Conservation (phyloP, 2,113 vertebrate species). For the Gambusia holbrooki region DNA sequence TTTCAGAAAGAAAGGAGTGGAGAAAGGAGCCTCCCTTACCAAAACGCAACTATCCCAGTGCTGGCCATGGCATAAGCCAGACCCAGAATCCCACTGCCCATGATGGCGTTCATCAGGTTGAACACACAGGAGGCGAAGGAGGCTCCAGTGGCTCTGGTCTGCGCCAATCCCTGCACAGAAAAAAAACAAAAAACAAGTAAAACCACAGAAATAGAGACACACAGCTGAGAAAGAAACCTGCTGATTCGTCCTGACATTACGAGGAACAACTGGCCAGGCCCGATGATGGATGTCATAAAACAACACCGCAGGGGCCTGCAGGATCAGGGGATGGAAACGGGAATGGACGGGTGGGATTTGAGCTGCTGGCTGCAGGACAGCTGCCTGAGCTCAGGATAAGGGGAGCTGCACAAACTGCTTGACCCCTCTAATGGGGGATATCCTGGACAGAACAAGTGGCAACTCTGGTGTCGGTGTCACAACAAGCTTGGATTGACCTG, state of each 20-base stretch:
- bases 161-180: constrained; percentile 68
- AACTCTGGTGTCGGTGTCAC: constrained; percentile 69
- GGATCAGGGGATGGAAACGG: constrained; percentile 63
- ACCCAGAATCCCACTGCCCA: constrained; percentile 95
- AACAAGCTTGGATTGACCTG: constrained; percentile 68
- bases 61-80: constrained; percentile 92
- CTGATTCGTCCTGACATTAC: constrained; percentile 26
- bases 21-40: constrained; percentile 75
- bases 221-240: constrained; percentile 17
- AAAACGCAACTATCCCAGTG: constrained; percentile 92
- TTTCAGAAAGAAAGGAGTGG: background rate
- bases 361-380: constrained; percentile 69
- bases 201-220: constrained; percentile 6
- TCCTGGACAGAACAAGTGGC: constrained; percentile 69
- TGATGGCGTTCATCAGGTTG: constrained; percentile 95
- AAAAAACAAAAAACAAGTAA: constrained; percentile 34
- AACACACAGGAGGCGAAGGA: constrained; percentile 91
- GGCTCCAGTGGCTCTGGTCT: constrained; percentile 71
- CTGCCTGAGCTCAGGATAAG: constrained; percentile 75
- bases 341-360: constrained; percentile 67
- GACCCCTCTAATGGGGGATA: constrained; percentile 77
- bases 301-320: constrained; percentile 54
- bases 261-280: constrained; percentile 48
- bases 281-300: constrained; percentile 59
- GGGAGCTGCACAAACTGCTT: constrained; percentile 67